Evolutionary conservation across 1,140 invertebrate species (phyloP).

Genomic region (Gryon sp.): DNA sequence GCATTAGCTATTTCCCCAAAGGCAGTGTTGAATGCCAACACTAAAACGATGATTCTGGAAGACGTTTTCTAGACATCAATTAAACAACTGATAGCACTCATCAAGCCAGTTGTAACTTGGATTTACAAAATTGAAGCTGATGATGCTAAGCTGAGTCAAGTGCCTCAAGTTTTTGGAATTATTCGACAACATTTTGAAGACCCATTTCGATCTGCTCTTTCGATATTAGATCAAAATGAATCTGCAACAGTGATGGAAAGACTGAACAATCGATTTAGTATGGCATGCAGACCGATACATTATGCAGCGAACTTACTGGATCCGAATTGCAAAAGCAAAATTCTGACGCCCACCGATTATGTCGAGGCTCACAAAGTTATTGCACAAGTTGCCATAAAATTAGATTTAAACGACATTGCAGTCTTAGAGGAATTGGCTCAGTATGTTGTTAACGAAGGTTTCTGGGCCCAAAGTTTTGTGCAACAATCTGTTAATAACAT

Average conservation of each 20-base stretch:
- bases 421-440: constrained; percentile 66
- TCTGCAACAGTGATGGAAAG: not conserved
- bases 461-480: not conserved
- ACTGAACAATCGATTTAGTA: constrained; percentile 13
- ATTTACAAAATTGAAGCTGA: constrained; percentile 33
- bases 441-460: constrained; percentile 4
- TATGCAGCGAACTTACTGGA: constrained; percentile 45
- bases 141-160: constrained; percentile 14
- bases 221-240: not conserved
- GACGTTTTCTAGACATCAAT: constrained; percentile 36
- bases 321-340: constrained; percentile 33
- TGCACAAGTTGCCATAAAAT: constrained; percentile 27
- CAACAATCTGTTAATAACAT: not conserved
- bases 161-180: constrained; percentile 33
- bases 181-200: constrained; percentile 15
- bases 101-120: too few relatives aligned
- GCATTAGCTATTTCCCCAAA: constrained; percentile 25
- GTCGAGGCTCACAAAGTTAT: constrained; percentile 20
- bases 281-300: constrained; percentile 27
- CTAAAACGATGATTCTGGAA: constrained; percentile 31
- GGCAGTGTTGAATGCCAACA: not conserved
- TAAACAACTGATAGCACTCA: constrained; percentile 10
- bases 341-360: constrained; percentile 20
- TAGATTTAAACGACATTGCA: constrained; percentile 18
- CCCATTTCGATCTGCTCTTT: not conserved